A percentile compares a stretch with the other conserved stretches of the same genome.
phyloP scores from a whole-genome alignment of 2,113 vertebrate genomes.

The Callocephalon fimbriatum region DNA sequence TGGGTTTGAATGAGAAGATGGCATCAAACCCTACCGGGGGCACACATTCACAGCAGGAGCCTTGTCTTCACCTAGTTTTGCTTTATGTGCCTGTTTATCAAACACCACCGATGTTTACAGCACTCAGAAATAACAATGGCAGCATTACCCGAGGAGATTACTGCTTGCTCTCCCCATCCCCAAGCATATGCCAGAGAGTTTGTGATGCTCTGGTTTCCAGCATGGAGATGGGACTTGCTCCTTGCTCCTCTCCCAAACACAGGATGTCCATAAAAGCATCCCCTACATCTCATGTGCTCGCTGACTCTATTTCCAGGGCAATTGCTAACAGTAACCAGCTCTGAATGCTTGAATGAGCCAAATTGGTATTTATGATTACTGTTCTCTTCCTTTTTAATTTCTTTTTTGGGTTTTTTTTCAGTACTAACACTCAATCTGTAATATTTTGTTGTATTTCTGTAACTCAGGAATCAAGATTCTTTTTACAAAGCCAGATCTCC shows the following conservation, averaged over 20 bases:
- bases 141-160: neutral
- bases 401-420: neutral
- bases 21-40: accelerated
- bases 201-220: neutral
- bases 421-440: neutral
- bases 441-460: neutral
- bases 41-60: neutral
- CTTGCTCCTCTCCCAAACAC: neutral
- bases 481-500: slow-evolving; percentile 5
- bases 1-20: accelerated
- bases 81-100: neutral
- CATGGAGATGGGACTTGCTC: neutral
- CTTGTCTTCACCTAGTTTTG: neutral
- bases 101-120: neutral
- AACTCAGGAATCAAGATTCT: neutral
- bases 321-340: neutral
- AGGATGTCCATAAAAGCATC: neutral
- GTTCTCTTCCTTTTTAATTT: neutral
- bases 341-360: neutral
- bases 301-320: neutral
- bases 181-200: neutral
- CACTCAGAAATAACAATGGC: neutral
- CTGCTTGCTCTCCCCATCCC: neutral
- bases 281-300: neutral
- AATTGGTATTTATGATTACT: neutral